Evolutionary conservation across 2,888 invertebrate species (phyloP).

Genomic region (Amphipyra berbera): DNA sequence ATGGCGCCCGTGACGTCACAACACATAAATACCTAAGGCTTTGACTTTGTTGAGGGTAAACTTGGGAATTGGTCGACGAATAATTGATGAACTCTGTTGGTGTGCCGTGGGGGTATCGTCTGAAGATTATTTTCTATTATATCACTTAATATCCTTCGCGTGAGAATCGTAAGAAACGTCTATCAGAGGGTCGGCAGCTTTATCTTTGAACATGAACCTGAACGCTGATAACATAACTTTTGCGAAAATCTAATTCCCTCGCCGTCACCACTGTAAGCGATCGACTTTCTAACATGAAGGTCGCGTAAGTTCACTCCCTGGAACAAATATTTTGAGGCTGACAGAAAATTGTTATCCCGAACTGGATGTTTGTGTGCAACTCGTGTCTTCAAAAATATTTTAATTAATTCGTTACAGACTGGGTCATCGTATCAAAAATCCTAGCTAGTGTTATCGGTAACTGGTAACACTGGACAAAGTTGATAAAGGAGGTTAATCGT

Average conservation of each 20-base stretch:
- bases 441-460: too few species aligned
- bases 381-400: too few species aligned
- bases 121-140: neutral
- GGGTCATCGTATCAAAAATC: too few species aligned
- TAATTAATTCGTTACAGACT: too few species aligned
- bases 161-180: neutral
- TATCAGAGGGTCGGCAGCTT: neutral
- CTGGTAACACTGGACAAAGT: too few species aligned
- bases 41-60: conserved; percentile 19
- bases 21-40: conserved; percentile 27
- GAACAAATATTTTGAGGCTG: too few species aligned
- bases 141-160: neutral
- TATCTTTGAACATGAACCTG: neutral
- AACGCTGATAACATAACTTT: conserved; percentile 1
- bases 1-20: conserved; percentile 57
- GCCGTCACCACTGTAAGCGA: neutral
- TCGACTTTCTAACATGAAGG: too few species aligned
- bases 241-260: conserved; percentile 6
- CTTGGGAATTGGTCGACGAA: conserved; percentile 25
- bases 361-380: too few species aligned
- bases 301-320: too few species aligned
- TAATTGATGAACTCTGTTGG: conserved; percentile 7
- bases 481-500: too few species aligned
- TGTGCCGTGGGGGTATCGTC: neutral
- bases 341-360: too few species aligned